A percentile compares a stretch with the other conserved stretches of the same genome.
phyloP scores from a whole-genome alignment of 2,113 vertebrate genomes.

The Passer montanus region DNA sequence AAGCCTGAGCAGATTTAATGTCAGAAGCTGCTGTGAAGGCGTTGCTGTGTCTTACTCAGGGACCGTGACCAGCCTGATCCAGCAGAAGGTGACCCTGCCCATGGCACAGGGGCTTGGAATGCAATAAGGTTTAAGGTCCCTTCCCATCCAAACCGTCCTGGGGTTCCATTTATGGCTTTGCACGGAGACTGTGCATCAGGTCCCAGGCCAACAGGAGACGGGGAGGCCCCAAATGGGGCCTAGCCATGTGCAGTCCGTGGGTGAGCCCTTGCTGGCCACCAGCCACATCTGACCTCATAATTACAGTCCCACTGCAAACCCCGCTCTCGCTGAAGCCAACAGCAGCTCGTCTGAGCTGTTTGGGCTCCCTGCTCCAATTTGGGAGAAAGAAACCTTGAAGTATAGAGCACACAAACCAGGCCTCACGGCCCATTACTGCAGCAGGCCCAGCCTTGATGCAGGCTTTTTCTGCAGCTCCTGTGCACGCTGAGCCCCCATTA shows the following conservation, averaged over 20 bases:
- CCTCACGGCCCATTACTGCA: background rate
- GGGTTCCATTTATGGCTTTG: background rate
- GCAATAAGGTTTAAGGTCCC: too few species aligned
- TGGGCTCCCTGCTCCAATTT: background rate
- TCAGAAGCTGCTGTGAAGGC: background rate
- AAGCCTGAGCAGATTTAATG: background rate
- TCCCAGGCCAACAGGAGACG: background rate
- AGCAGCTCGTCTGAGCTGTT: background rate
- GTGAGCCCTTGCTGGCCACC: background rate
- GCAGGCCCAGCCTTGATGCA: background rate
- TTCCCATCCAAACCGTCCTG: background rate
- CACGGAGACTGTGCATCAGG: background rate
- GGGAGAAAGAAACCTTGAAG: background rate
- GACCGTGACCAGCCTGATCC: fast-evolving
- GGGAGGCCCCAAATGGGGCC: fast-evolving
- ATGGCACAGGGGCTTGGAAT: background rate
- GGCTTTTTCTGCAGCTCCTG: background rate
- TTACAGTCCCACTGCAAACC: background rate
- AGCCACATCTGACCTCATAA: fast-evolving
- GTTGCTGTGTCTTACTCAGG: background rate
- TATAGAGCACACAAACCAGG: background rate
- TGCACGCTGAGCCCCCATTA: background rate
- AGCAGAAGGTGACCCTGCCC: too few species aligned
- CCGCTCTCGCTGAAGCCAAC: fast-evolving
- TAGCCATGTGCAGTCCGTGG: fast-evolving